A percentile compares a stretch with the other conserved stretches of the same genome.
phyloP scores from a whole-genome alignment of 2,797 vertebrate species.

The Dryobates pubescens region DNA sequence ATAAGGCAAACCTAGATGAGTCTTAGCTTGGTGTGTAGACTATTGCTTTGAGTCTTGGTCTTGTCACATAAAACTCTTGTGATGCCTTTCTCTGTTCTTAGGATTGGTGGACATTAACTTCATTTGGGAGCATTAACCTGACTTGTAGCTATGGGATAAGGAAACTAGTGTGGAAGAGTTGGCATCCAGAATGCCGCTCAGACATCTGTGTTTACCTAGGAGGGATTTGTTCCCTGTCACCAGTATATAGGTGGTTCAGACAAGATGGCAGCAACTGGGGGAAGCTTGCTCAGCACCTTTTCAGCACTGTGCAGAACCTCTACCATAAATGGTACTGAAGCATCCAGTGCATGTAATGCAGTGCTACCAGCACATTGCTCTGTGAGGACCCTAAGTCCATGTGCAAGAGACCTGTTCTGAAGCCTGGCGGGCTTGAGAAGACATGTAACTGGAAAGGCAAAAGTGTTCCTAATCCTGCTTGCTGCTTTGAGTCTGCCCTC shows the following conservation, averaged over 20 bases:
- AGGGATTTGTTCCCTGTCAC: not conserved
- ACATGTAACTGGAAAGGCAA: not conserved
- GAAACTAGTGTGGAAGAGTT: not conserved
- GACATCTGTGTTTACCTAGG: not conserved
- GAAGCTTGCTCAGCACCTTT: not conserved
- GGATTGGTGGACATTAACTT: not conserved
- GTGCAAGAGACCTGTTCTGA: not conserved
- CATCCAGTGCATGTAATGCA: not conserved
- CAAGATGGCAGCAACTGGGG: not conserved
- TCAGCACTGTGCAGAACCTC: not conserved
- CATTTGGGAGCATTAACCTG: not conserved
- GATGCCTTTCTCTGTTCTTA: conserved; percentile 1
- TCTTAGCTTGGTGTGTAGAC: not conserved
- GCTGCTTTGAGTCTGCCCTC: not conserved
- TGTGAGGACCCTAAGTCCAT: not conserved
- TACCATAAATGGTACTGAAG: not conserved
- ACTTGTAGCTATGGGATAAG: not conserved
- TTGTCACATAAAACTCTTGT: not conserved
- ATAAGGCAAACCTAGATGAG: not conserved
- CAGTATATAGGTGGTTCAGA: not conserved
- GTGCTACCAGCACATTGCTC: not conserved
- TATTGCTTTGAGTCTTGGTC: conserved; percentile 15
- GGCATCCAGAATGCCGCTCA: not conserved
- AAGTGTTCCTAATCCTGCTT: not conserved
- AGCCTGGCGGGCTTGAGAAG: not conserved